Conservation (phyloP, 2,797 vertebrate genomes). For the Falco novaeseelandiae region DNA sequence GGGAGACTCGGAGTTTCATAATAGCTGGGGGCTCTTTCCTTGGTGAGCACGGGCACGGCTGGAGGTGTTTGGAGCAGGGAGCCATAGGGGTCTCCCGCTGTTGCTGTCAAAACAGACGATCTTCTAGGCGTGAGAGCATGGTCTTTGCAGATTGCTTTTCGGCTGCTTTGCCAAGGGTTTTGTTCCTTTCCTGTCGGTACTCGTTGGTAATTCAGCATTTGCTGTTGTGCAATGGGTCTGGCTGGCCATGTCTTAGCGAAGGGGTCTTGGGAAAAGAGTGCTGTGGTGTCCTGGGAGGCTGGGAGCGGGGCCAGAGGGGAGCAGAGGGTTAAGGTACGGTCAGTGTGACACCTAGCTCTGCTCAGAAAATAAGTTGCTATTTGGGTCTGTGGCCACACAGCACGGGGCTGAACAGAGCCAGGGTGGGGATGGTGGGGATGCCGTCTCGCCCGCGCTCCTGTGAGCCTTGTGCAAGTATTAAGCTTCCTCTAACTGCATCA, state of each 20-base stretch:
- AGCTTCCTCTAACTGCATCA: neutral
- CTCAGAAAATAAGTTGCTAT: neutral
- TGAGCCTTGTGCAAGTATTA: neutral
- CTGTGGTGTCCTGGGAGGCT: neutral
- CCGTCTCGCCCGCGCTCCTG: neutral
- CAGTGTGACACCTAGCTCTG: neutral
- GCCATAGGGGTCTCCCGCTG: neutral
- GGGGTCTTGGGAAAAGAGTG: neutral
- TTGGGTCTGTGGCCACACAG: fast-evolving
- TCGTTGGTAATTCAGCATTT: fast-evolving
- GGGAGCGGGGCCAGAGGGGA: neutral
- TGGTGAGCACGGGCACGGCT: fast-evolving
- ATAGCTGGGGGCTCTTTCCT: neutral
- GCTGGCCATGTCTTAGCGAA: fast-evolving
- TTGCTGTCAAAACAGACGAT: neutral
- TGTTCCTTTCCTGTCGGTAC: neutral
- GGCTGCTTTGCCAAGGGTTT: neutral
- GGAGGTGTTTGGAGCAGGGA: neutral
- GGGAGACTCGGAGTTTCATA: neutral
- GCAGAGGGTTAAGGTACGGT: neutral
- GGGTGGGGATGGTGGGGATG: neutral
- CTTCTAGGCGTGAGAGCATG: fast-evolving
- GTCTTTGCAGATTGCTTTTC: neutral
- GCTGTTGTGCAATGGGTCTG: fast-evolving
- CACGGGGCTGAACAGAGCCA: fast-evolving